These are phyloP conservation scores for Microcebus tavaratra DNA, from an alignment of 2,113 vertebrate species.

Conservation along the genomic window DNA sequence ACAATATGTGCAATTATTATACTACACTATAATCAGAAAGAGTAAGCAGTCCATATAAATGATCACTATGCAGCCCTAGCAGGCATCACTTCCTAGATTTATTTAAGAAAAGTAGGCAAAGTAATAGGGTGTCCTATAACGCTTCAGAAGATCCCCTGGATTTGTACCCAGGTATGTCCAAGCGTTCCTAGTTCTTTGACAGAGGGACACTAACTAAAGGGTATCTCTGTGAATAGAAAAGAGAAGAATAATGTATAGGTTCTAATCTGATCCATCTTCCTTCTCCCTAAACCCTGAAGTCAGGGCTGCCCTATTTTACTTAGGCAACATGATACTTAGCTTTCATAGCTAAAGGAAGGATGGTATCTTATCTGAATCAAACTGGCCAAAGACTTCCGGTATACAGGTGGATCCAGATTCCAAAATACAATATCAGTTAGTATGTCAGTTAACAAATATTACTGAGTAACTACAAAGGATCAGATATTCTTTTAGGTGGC, in stretches of 20 bases:
- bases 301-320: background rate
- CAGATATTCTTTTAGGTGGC: background rate
- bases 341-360: background rate
- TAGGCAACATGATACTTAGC: background rate
- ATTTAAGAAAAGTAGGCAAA: constrained; percentile 5
- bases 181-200: background rate
- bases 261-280: background rate
- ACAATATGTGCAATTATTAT: background rate
- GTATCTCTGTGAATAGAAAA: constrained; percentile 4
- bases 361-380: background rate
- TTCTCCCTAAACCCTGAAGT: background rate
- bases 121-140: background rate
- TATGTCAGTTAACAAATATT: background rate
- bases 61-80: background rate
- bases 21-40: background rate
- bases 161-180: background rate
- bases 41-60: background rate
- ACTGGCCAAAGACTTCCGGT: background rate
- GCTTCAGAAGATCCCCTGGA: background rate
- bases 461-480: background rate
- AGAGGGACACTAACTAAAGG: background rate
- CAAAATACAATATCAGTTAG: background rate
- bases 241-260: background rate
- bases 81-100: background rate
- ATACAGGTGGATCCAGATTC: background rate